Percentiles rank a stretch among this genome's conserved stretches.
Conservation (phyloP, 2,888 invertebrate species). For the Elmis aenea region DNA sequence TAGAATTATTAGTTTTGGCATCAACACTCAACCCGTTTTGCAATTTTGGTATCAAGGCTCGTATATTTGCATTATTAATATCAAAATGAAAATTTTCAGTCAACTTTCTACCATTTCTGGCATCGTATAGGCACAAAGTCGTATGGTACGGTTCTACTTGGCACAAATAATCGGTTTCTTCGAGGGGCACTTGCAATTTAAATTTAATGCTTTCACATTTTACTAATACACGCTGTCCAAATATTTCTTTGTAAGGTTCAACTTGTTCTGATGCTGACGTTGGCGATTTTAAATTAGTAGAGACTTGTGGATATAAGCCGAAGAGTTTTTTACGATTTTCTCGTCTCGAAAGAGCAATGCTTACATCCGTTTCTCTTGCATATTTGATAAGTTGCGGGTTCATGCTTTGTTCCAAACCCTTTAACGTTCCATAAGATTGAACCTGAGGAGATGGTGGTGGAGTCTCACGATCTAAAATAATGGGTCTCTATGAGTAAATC, state of each 20-base stretch:
- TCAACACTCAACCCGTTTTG: slow-evolving; percentile 16
- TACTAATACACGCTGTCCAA: slow-evolving; percentile 79
- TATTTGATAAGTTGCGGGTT: slow-evolving; percentile 88
- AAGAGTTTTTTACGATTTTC: slow-evolving; percentile 79
- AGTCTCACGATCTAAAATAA: slow-evolving; percentile 45
- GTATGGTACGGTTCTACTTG: slow-evolving; percentile 90
- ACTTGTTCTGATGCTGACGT: slow-evolving; percentile 36
- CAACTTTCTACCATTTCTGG: slow-evolving; percentile 77
- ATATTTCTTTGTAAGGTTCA: slow-evolving; percentile 81
- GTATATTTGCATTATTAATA: slow-evolving; percentile 70
- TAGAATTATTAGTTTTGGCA: slow-evolving; percentile 30
- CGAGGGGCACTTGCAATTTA: slow-evolving; percentile 75
- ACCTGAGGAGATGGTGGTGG: slow-evolving; percentile 58
- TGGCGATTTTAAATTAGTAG: slow-evolving; percentile 44
- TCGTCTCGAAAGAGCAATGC: slow-evolving; percentile 74
- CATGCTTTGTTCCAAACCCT: slow-evolving; percentile 86
- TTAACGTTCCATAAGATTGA: slow-evolving; percentile 75
- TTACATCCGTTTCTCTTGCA: slow-evolving; percentile 83
- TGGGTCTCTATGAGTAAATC: too few relatives aligned
- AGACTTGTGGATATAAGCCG: slow-evolving; percentile 60
- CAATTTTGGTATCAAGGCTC: slow-evolving; percentile 49
- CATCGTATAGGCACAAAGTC: slow-evolving; percentile 84
- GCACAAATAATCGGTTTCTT: slow-evolving; percentile 65
- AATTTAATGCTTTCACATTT: slow-evolving; percentile 80
- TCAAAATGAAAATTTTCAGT: slow-evolving; percentile 93